These are phyloP conservation scores for Lasioglossum marginatum DNA, from an alignment of 2,888 invertebrate species.

Conservation along the genomic window DNA sequence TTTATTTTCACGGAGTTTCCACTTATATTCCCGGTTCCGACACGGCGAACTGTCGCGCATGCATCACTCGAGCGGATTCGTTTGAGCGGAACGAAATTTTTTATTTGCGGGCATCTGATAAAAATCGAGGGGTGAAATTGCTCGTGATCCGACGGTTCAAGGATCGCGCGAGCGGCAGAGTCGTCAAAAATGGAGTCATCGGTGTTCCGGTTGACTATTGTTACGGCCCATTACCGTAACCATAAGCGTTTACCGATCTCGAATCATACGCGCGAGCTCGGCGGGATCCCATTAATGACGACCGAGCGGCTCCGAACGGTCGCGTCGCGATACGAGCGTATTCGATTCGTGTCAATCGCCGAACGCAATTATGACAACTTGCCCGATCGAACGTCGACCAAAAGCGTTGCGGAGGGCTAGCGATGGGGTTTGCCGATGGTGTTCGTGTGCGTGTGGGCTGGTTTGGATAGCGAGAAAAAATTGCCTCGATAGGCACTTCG, in stretches of 20 bases:
- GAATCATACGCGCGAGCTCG: conserved; percentile 39
- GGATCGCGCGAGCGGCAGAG: background rate
- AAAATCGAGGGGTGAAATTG: conserved; percentile 6
- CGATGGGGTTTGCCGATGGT: background rate
- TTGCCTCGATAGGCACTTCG: conserved; percentile 52
- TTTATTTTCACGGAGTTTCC: background rate
- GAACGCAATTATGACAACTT: conserved; percentile 58
- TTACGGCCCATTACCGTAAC: conserved; percentile 58
- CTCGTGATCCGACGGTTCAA: background rate
- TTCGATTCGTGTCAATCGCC: conserved; percentile 54
- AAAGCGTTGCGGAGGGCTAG: background rate
- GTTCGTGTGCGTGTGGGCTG: background rate
- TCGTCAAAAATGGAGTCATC: conserved; percentile 43
- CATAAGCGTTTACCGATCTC: conserved; percentile 59
- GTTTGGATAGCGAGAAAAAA: conserved; percentile 21
- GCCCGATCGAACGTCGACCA: background rate
- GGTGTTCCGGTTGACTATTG: conserved; percentile 50
- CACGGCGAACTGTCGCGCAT: background rate
- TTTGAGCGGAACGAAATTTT: background rate
- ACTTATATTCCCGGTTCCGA: background rate
- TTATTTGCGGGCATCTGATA: background rate
- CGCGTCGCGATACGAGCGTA: conserved; percentile 44
- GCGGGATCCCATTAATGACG: conserved; percentile 53
- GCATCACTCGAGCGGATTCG: background rate
- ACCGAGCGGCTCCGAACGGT: conserved; percentile 30